A percentile compares a stretch with the other conserved stretches of the same genome.
These are phyloP conservation scores for Ctenopoma kingsleyae DNA, from an alignment of 2,797 vertebrate species.

Conservation along the genomic window DNA sequence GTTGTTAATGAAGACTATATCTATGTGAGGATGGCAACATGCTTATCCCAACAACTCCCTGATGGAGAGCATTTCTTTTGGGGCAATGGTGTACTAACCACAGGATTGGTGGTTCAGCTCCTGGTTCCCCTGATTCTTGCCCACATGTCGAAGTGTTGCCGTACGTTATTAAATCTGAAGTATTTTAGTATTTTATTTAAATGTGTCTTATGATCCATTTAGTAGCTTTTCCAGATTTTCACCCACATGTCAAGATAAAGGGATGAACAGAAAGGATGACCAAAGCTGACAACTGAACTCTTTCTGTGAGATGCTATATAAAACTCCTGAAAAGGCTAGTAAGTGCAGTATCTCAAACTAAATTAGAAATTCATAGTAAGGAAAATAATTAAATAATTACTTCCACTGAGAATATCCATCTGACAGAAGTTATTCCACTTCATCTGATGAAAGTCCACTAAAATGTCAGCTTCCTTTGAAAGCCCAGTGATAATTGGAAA, in stretches of 20 bases:
- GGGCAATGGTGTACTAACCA: too few relatives aligned
- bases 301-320: too few relatives aligned
- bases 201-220: not conserved
- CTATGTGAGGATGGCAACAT: slow-evolving; percentile 11
- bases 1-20: slow-evolving; percentile 21
- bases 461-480: not conserved
- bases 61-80: too few relatives aligned
- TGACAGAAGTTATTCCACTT: not conserved
- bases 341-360: not conserved
- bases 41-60: not conserved
- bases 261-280: not conserved
- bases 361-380: not conserved
- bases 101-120: too few relatives aligned
- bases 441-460: not conserved
- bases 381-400: not conserved
- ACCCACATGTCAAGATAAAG: not conserved
- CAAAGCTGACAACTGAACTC: not conserved
- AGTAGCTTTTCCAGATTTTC: not conserved
- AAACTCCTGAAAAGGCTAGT: not conserved
- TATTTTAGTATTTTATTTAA: too few relatives aligned
- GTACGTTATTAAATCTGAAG: too few relatives aligned
- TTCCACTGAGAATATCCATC: not conserved
- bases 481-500: not conserved
- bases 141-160: too few relatives aligned
- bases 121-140: too few relatives aligned